Evolutionary conservation across 1,140 invertebrate species (phyloP).

Genomic region (Trachymyrmex septentrionalis): DNA sequence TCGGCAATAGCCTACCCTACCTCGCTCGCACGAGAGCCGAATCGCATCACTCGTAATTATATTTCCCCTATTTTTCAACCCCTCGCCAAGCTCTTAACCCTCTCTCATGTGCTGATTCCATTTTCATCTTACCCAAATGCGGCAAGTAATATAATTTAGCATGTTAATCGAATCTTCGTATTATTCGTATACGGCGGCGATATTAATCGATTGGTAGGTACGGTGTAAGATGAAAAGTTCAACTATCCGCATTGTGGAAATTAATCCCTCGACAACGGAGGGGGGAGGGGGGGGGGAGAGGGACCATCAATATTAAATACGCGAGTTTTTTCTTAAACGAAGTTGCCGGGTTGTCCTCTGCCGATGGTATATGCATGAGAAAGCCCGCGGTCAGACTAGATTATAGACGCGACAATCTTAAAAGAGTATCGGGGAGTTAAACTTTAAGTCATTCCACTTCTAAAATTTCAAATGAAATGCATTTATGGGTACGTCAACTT

Average conservation of each 20-base stretch:
- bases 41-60: slow-evolving; percentile 45
- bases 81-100: slow-evolving; percentile 8
- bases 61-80: slow-evolving; percentile 57
- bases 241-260: background rate
- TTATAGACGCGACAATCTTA: slow-evolving; percentile 41
- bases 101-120: slow-evolving; percentile 39
- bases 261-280: slow-evolving; percentile 1
- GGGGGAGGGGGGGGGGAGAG: too few species aligned
- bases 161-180: slow-evolving; percentile 29
- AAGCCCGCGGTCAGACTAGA: slow-evolving; percentile 18
- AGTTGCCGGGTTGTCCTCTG: background rate
- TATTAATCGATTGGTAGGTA: slow-evolving; percentile 5
- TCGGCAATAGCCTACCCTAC: slow-evolving; percentile 20
- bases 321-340: background rate
- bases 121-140: slow-evolving; percentile 50
- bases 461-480: slow-evolving; percentile 47
- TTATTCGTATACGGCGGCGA: background rate
- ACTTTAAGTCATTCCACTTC: slow-evolving; percentile 38
- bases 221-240: background rate
- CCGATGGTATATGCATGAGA: slow-evolving; percentile 36
- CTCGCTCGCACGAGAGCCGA: slow-evolving; percentile 12
- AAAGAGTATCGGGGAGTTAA: slow-evolving; percentile 49
- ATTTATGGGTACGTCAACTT: slow-evolving; percentile 33
- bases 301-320: slow-evolving; percentile 16
- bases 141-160: slow-evolving; percentile 39